Conservation (phyloP, 1,140 invertebrate species). For the Ctenoplectra terminalis region DNA sequence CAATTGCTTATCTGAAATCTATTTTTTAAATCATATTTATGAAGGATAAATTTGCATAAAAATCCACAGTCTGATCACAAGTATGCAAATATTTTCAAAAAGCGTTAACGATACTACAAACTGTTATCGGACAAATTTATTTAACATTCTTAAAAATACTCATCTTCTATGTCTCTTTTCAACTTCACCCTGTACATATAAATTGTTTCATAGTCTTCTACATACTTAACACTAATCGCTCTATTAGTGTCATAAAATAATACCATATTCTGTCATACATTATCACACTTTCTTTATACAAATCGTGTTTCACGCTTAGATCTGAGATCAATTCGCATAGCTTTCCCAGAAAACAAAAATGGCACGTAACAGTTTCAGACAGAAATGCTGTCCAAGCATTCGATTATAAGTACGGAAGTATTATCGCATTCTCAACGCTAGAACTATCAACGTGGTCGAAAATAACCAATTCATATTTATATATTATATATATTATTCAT, state of each 20-base stretch:
- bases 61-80: too few relatives aligned
- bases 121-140: neutral
- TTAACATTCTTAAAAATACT: neutral
- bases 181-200: neutral
- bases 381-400: neutral
- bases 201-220: neutral
- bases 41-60: too few relatives aligned
- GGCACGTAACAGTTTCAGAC: neutral
- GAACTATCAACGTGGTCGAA: too few relatives aligned
- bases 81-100: neutral
- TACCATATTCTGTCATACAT: neutral
- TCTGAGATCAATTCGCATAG: neutral
- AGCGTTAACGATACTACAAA: neutral
- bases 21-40: too few relatives aligned
- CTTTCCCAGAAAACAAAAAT: neutral
- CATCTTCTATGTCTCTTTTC: neutral
- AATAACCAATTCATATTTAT: too few relatives aligned
- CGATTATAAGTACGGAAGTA: neutral
- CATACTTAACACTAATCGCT: neutral
- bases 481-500: neutral
- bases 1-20: too few relatives aligned
- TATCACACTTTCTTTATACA: neutral
- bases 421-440: too few relatives aligned
- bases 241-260: neutral
- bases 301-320: neutral